phyloP scores from a whole-genome alignment of 2,797 vertebrate species.

The Acestrorhynchus altus region DNA sequence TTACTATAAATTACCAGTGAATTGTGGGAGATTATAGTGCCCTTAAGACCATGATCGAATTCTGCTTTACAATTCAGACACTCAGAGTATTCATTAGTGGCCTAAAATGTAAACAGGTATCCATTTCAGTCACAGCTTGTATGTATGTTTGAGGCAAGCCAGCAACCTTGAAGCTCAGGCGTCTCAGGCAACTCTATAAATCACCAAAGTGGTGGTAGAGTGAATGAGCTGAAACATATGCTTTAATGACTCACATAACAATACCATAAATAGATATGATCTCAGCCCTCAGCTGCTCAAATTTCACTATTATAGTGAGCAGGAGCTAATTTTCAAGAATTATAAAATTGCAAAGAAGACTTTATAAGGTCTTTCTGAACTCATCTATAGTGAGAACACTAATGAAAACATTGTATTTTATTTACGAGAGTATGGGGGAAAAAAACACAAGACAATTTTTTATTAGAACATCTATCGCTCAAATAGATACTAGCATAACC shows the following conservation, averaged over 20 bases:
- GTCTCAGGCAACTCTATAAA: background rate
- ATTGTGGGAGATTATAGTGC: too few species aligned
- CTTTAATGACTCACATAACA: background rate
- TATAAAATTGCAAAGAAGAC: background rate
- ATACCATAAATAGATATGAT: background rate
- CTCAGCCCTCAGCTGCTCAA: background rate
- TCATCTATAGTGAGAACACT: background rate
- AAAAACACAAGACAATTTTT: too few species aligned
- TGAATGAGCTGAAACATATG: background rate
- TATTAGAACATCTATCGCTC: too few species aligned
- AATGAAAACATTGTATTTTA: background rate
- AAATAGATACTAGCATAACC: too few species aligned
- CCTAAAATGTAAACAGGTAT: too few species aligned
- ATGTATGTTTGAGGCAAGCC: background rate
- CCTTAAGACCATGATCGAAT: too few species aligned
- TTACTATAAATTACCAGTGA: too few species aligned
- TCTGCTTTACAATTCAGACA: too few species aligned
- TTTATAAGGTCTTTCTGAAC: background rate
- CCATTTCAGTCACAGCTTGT: too few species aligned
- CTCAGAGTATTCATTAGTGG: too few species aligned
- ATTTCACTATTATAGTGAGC: background rate
- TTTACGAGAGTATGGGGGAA: too few species aligned
- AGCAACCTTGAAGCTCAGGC: background rate
- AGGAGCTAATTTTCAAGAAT: too few species aligned
- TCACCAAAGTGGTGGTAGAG: background rate